Base-by-base conservation (phyloP, 2,888 invertebrate genomes). In the Unio delphinus region DNA sequence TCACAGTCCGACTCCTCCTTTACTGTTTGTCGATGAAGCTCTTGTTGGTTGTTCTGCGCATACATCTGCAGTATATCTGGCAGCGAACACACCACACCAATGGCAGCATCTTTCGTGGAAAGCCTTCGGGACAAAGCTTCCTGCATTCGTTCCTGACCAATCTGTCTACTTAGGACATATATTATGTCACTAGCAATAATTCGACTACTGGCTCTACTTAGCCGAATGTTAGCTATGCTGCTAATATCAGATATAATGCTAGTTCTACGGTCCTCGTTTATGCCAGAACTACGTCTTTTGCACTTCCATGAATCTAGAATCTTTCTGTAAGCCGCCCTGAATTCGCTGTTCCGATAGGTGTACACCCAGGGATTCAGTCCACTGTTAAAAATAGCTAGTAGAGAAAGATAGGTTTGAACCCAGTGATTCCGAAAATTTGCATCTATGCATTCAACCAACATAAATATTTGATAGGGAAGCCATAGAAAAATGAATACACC, bases 361-460 rank as follows among this genome's bases (percentile, higher is more conserved):
- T 93, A 93, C 57, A 93, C 91, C 93, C 93, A 93, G 0, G 93
- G 93, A 83, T 93, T 93, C 70, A 92, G 89, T 11, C 93, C 92
- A 83, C 92, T 92, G 86, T 92, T 92, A 6, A 92, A 91, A 61
- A 93, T 88, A 23, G 93, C 92, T 3, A 93, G 92, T n/a, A 93
- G 89, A 5, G 92, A 92, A 57, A 93, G 86, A 88, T 92, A 92
- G 28, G 92, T 91, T 7, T 92, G 90, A 30, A 92, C 86, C 91
- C 92, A 92, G 57, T 91, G 76, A 28, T 91, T 89, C 60, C 92
- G 91, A 71, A 90, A 88, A 6, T 92, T 91, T 61, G 70, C 70
- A 17, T 70, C 64, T 28, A 84, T 74, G 23, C 83, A 75, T 69
- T 88, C 85, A 15, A 80, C 67, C 4, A 87, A 64, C 23, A 89